Evolutionary conservation across 2,797 vertebrate species (phyloP), one percentile per base, ranked within the genome.

Genomic region (Clamator glandarius): DNA sequence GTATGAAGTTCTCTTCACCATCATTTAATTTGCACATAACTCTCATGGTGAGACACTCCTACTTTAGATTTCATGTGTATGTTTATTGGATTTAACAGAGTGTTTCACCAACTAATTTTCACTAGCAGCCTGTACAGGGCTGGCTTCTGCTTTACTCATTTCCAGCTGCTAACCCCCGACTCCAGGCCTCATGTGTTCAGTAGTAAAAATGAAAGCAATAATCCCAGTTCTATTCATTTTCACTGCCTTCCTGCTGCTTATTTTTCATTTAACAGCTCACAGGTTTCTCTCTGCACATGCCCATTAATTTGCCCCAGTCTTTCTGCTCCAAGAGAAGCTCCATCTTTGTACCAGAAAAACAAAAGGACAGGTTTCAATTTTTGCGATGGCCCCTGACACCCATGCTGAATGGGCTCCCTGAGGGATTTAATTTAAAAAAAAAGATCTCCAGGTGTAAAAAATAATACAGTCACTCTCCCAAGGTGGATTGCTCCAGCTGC

Each of bases 381-480:
- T 74, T 42, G 17, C 17, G 26, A 19, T 55, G 46, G 29, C 16
- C n/a, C 26, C 41, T 51, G 29, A 52, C 39, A 26, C 6, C 20
- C 11, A 12, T 8, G 23, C 18, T 36, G 44, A 50, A 31, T 11
- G 20, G 26, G 11, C 5, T n/a, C 41, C 36, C 55, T 6, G 41
- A 55, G 29, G 46, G n/a, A 21, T 54, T 78, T 61, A 1, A 48
- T 41, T 28, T 51, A 9, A 28, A 28, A 6, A 1, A 51, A 28
- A 25, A 11, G 5, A 50, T 5, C 12, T 68, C 16, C 24, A 28
- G 42, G 17, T 12, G 5, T 19, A 46, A 31, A 18, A 33, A 36
- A 44, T 33, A 50, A 4, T 14, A 7, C 15, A 4, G 7, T 29
- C 3, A 0, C 1, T 29, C 3, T 58, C 8, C 50, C 1, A 2